A percentile compares a stretch with the other conserved stretches of the same genome.
Evolutionary conservation across 2,888 invertebrate species (phyloP).

Genomic region (Syrista parreyssii): DNA sequence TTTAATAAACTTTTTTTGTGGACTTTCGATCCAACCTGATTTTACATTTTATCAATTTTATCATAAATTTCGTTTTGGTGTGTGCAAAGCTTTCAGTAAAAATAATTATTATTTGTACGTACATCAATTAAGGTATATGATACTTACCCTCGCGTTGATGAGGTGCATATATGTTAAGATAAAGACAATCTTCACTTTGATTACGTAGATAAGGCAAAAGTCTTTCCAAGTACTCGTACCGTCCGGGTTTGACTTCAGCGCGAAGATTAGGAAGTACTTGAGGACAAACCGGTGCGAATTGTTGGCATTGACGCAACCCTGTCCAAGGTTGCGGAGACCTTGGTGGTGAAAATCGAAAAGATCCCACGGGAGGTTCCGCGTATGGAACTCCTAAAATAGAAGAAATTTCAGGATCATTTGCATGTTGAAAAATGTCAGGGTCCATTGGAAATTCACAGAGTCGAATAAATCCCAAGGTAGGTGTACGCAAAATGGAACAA

Average conservation of each 20-base stretch:
- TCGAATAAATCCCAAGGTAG: too few species aligned
- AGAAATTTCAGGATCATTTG: too few species aligned
- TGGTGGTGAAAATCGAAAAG: conserved; percentile 86
- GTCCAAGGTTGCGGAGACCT: conserved; percentile 86
- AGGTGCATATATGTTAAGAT: conserved; percentile 92
- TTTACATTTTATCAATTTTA: too few species aligned
- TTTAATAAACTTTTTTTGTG: too few species aligned
- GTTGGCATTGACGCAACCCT: conserved; percentile 75
- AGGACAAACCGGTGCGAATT: conserved; percentile 86
- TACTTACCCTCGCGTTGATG: conserved; percentile 76
- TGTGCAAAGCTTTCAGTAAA: too few species aligned
- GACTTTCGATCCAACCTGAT: too few species aligned
- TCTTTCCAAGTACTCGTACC: conserved; percentile 78
- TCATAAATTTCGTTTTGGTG: too few species aligned
- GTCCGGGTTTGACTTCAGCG: conserved; percentile 72
- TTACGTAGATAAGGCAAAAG: conserved; percentile 77
- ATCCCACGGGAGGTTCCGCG: conserved; percentile 82
- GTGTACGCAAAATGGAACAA: too few species aligned
- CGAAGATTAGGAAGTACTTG: conserved; percentile 80
- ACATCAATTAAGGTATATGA: conserved; percentile 16
- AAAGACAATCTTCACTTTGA: conserved; percentile 89
- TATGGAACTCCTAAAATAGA: conserved; percentile 77
- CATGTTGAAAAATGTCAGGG: too few species aligned
- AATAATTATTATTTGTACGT: neutral
- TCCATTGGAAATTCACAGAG: too few species aligned